These are phyloP conservation scores for Diorhabda sublineata DNA, from an alignment of 1,140 invertebrate species.

Conservation along the genomic window DNA sequence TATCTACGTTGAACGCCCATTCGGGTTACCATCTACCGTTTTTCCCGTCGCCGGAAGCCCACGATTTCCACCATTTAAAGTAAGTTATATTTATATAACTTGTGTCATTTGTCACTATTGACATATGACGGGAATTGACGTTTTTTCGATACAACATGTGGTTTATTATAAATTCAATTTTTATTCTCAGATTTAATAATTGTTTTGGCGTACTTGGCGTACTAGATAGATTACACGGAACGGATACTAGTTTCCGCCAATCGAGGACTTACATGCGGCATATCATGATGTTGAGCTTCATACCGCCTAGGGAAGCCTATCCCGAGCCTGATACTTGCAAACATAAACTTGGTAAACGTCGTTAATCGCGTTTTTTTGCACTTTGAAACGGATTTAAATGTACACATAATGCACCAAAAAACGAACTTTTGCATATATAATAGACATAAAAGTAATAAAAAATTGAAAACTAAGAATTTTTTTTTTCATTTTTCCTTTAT, in stretches of 20 bases:
- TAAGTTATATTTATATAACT: conserved; percentile 47
- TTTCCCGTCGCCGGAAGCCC: conserved; percentile 83
- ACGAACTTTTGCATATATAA: neutral
- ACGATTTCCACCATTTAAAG: conserved; percentile 89
- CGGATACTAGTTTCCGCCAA: conserved; percentile 71
- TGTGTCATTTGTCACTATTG: neutral
- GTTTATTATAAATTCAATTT: neutral
- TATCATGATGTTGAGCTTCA: conserved; percentile 75
- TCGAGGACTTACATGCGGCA: conserved; percentile 71
- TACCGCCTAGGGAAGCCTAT: conserved; percentile 67
- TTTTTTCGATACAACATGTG: neutral
- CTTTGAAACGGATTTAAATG: no score
- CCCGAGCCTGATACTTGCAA: conserved; percentile 60
- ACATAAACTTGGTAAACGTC: conserved; percentile 40
- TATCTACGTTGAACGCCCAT: conserved; percentile 80
- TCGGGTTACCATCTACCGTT: conserved; percentile 88
- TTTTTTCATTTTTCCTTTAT: no score
- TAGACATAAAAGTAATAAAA: neutral
- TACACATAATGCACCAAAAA: no score
- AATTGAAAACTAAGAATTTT: neutral
- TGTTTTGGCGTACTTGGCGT: conserved; percentile 83
- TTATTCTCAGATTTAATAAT: conserved; percentile 68
- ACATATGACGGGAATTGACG: neutral
- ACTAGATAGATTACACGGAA: conserved; percentile 80
- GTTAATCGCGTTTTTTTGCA: conserved; percentile 7